Evolutionary conservation across 2,888 invertebrate species (phyloP).

Genomic region (Drosophila paranaensis): DNA sequence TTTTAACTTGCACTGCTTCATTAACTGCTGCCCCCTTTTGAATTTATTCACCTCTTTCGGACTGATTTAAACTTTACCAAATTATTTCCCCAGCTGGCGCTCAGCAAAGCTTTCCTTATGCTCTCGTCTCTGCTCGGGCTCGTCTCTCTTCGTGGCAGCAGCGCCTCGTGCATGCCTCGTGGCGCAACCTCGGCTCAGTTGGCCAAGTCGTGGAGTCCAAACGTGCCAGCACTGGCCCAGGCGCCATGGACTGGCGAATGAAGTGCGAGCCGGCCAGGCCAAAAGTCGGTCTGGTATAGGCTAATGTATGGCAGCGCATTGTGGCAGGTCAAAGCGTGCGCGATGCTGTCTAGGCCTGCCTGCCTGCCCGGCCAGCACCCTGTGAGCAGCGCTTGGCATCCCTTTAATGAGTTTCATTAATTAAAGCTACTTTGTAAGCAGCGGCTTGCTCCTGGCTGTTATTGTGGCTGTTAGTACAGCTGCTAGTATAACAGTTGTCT

Average conservation of each 20-base stretch:
- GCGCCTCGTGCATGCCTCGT: constrained; percentile 28
- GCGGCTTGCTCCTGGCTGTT: constrained; percentile 32
- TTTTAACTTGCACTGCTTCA: not conserved
- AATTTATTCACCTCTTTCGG: constrained; percentile 28
- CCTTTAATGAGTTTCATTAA: constrained; percentile 80
- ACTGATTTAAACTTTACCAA: constrained; percentile 13
- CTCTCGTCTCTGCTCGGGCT: constrained; percentile 9
- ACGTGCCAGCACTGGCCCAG: not conserved
- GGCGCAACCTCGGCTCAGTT: constrained; percentile 28
- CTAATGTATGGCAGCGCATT: constrained; percentile 72
- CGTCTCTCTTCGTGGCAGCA: constrained; percentile 14
- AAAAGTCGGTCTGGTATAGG: constrained; percentile 45
- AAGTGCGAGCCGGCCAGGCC: constrained; percentile 34
- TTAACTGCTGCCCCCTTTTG: not conserved
- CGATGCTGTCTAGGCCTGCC: constrained; percentile 58
- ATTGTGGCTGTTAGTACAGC: constrained; percentile 38
- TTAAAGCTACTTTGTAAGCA: constrained; percentile 76
- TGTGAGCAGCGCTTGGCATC: constrained; percentile 33
- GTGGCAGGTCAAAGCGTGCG: constrained; percentile 76
- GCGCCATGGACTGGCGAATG: constrained; percentile 20
- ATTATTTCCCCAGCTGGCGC: constrained; percentile 34
- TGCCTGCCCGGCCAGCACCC: not conserved
- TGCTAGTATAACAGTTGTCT: constrained; percentile 31
- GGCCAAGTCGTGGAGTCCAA: constrained; percentile 16
- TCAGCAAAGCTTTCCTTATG: constrained; percentile 28